These are phyloP conservation scores for Syngnathus scovelli DNA, from an alignment of 2,113 vertebrate species.

Conservation along the genomic window DNA sequence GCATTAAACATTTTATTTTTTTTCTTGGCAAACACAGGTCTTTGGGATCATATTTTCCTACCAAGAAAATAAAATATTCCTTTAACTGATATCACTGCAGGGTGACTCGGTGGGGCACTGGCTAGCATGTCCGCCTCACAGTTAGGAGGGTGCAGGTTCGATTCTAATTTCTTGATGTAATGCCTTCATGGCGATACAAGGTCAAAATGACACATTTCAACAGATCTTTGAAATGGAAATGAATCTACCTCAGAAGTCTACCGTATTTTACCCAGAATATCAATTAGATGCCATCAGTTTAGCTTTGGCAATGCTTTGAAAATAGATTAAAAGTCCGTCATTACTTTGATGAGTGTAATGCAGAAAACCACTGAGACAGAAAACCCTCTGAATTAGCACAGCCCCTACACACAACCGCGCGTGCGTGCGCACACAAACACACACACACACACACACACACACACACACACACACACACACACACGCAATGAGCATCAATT, in stretches of 20 bases:
- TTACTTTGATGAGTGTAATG: neutral
- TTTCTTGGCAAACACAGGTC: no score
- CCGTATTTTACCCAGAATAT: neutral
- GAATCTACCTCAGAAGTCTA: neutral
- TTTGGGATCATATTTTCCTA: no score
- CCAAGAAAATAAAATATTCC: no score
- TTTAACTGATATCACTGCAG: no score
- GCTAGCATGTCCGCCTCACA: no score
- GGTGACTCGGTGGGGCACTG: no score
- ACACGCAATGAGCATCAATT: no score
- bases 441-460: neutral
- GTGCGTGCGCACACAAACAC: conserved; percentile 6
- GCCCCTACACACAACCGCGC: neutral
- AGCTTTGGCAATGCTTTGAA: neutral
- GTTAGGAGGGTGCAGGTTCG: no score
- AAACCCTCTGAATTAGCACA: conserved; percentile 20
- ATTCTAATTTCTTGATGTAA: no score
- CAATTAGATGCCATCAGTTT: neutral
- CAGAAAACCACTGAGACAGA: neutral
- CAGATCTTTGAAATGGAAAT: neutral
- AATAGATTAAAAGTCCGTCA: neutral
- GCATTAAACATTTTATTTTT: no score
- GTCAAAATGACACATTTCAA: no score
- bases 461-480: neutral
- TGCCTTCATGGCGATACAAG: no score